A percentile compares a stretch with the other conserved stretches of the same genome.
Evolutionary conservation across 2,888 invertebrate genomes (phyloP).

Genomic region (Ferdinandea cuprea): DNA sequence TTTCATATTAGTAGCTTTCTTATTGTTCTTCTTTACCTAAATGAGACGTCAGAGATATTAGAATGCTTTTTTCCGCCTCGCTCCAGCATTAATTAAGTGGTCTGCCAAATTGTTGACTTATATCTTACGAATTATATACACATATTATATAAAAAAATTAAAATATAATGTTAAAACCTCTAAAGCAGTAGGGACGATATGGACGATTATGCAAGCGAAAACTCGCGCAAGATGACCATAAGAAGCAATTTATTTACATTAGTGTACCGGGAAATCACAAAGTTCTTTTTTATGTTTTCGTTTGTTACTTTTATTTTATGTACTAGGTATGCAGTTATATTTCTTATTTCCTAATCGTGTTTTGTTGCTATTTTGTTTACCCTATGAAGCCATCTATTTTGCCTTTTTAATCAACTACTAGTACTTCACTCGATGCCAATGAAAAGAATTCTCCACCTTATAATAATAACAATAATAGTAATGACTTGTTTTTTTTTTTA

Average conservation of each 20-base stretch:
- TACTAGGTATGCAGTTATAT: constrained; percentile 19
- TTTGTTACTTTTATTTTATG: constrained; percentile 14
- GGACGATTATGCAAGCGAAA: neutral
- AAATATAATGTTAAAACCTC: too few species aligned
- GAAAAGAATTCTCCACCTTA: constrained; percentile 51
- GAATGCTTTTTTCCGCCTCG: too few species aligned
- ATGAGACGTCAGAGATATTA: too few species aligned
- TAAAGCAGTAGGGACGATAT: too few species aligned
- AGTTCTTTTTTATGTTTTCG: constrained; percentile 35
- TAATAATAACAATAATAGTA: constrained; percentile 59
- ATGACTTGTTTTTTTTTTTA: constrained; percentile 39
- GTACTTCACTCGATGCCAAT: constrained; percentile 69
- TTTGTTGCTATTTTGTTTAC: constrained; percentile 11
- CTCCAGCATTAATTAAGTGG: too few species aligned
- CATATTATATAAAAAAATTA: too few species aligned
- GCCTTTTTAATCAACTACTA: constrained; percentile 67
- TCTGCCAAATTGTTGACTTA: too few species aligned
- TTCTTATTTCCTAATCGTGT: constrained; percentile 35
- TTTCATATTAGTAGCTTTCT: too few species aligned
- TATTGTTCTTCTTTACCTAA: too few species aligned
- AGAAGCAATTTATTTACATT: constrained; percentile 58
- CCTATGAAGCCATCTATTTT: constrained; percentile 51
- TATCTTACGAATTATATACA: too few species aligned
- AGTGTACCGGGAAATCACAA: constrained; percentile 72
- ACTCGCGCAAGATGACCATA: constrained; percentile 26